Evolutionary conservation across 2,113 vertebrate genomes (phyloP), one percentile per base, ranked within the genome.

Genomic region (Caracal caracal): DNA sequence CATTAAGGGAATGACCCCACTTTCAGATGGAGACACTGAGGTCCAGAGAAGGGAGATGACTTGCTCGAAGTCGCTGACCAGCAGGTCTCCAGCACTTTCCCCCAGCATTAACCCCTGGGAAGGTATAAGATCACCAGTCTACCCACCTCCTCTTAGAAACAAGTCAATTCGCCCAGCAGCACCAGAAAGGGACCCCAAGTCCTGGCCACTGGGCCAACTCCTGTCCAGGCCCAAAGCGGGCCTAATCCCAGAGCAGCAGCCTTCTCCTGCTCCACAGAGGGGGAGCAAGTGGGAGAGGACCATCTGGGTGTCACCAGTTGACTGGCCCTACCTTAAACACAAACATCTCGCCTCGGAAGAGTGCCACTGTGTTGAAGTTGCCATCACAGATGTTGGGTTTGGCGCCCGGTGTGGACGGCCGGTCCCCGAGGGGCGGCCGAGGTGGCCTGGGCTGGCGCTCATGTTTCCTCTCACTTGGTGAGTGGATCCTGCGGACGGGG

Each of bases 341-440:
- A 97, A 99, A 99, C 99, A 99, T 99, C 98, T 99, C 99, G 81
- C 99, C 99, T 86, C 99, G 99, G 98, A 99, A 99, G 97, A 99
- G 99, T 92, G 99, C 99, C 98, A 99, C 99, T 0, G 99, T 99
- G 98, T 99, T 99, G 98, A 99, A 99, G 98, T 99, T 99, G 94
- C 99, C 99, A 49, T 99, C 99, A 3, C 99, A 99, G 98, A 99
- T 99, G 99, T 99, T 99, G 0, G 99, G 99, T 97, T 99, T 99
- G n/a, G 98, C 98, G 43, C 99, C 99, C 0, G 99, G 99, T 68
- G 98, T 98, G n/a, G 99, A 99, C 0, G 99, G 99, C 13, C 99
- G 98, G 56, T 99, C 99, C 26, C 99, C 99, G 0, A 99, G 98
- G 30, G 99, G 99, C 1, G 99, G 99, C 0, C 99, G 99, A 0